Conservation (phyloP, 2,888 invertebrate genomes). For the Heliconius ismenius region DNA sequence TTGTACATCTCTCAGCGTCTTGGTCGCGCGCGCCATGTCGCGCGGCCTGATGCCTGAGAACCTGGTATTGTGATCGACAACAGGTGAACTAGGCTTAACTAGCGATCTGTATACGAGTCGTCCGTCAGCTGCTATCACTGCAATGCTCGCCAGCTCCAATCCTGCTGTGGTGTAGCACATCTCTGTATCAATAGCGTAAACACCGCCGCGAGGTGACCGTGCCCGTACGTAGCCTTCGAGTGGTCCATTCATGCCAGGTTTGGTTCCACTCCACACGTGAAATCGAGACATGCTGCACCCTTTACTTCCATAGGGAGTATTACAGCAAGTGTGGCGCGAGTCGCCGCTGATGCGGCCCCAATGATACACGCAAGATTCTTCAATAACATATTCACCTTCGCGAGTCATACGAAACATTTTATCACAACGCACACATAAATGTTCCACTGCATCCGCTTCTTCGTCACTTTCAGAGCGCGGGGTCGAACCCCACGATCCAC, state of each 20-base stretch:
- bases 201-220: constrained; percentile 76
- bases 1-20: constrained; percentile 90
- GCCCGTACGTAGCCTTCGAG: constrained; percentile 86
- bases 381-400: constrained; percentile 86
- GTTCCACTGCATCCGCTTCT: constrained; percentile 81
- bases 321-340: constrained; percentile 85
- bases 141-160: constrained; percentile 92
- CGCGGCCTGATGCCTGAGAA: constrained; percentile 93
- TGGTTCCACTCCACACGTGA: constrained; percentile 90
- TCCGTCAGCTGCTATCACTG: constrained; percentile 89
- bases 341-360: constrained; percentile 89
- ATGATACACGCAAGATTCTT: constrained; percentile 92
- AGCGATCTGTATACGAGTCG: constrained; percentile 90
- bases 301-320: constrained; percentile 67
- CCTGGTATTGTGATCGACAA: constrained; percentile 96
- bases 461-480: constrained; percentile 81
- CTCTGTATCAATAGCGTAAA: constrained; percentile 96
- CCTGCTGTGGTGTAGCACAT: constrained; percentile 96
- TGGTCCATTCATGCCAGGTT: constrained; percentile 87
- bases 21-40: constrained; percentile 83
- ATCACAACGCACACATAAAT: constrained; percentile 87
- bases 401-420: constrained; percentile 86
- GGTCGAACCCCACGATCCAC: constrained; percentile 80
- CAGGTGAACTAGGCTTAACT: constrained; percentile 90
- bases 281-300: constrained; percentile 85